Base-by-base conservation (phyloP, 2,113 vertebrate genomes). In the Hiodon tergisus region DNA sequence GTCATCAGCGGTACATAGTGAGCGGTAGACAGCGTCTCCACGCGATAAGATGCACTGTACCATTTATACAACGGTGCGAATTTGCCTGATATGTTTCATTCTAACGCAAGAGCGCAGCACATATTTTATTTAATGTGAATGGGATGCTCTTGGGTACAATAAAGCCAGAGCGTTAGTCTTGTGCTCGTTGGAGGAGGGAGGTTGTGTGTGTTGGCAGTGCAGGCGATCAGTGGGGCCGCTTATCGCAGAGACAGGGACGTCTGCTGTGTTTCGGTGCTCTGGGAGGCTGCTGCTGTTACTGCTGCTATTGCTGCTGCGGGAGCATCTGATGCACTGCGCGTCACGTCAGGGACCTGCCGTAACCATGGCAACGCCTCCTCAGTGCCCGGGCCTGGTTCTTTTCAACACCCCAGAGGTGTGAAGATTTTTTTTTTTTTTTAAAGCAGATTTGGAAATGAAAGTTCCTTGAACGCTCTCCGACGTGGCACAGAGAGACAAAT, bases 281-380 rank as follows among this genome's bases (percentile, higher is more conserved):
- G 31, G 31, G 31, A 31, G 31, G 31, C 8, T 16, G 31, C 5
- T 14, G 47, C 3, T 67, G 31, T 50, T 16, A 58, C 53, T 7
- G 54, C 73, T 5, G n/a, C 9, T 16, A 54, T 9, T 31, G 54
- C 48, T 58, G 17, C 76, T 62, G 54, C 7, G 16, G 58, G 66
- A 69, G 66, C 7, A 67, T 31, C 47, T 13, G 53, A 65, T 62
- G 48, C 66, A 16, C 17, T 51, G 31, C 46, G 66, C 55, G 61
- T 73, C 57, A 57, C 31, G 31, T 48, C 14, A 66, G 65, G 65
- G 76, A 69, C 72, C 50, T 67, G 71, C 76, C 58, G 76, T 78
- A 60, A 62, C 76, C 76, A 78, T 74, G 71, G 71, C 13, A 63
- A 78, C 72, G 31, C n/a, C 65, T 62, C 6, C 48, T 78, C 69